Evolutionary conservation across 2,888 invertebrate species (phyloP).

Genomic region (Platycheirus rosarum): DNA sequence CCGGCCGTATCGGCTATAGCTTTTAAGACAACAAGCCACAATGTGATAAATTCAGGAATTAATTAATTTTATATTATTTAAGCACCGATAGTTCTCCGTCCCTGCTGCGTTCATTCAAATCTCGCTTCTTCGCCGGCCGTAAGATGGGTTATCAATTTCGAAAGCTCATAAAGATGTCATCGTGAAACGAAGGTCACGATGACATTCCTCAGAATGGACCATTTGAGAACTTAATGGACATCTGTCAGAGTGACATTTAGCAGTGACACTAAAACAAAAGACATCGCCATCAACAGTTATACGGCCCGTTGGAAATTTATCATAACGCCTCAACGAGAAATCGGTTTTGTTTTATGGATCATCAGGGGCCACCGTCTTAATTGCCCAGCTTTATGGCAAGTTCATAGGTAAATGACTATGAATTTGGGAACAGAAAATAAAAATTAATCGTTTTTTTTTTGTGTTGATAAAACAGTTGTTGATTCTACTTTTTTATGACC

Average conservation of each 20-base stretch:
- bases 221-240: conserved; percentile 70
- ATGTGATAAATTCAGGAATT: conserved; percentile 71
- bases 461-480: conserved; percentile 66
- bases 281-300: conserved; percentile 65
- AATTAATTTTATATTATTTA: conserved; percentile 72
- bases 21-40: conserved; percentile 65
- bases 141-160: conserved; percentile 67
- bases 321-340: conserved; percentile 48
- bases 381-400: conserved; percentile 68
- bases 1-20: conserved; percentile 47
- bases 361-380: conserved; percentile 73
- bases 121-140: conserved; percentile 3
- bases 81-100: conserved; percentile 45
- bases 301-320: conserved; percentile 60
- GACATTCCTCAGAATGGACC: conserved; percentile 65
- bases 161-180: conserved; percentile 74
- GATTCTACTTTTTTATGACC: conserved; percentile 66
- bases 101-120: conserved; percentile 22
- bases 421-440: conserved; percentile 47
- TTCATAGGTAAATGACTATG: conserved; percentile 64
- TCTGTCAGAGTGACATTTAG: conserved; percentile 73
- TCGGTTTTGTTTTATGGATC: conserved; percentile 68
- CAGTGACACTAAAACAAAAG: conserved; percentile 71
- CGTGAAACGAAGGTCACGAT: conserved; percentile 70
- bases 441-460: conserved; percentile 61